Evolutionary conservation across 2,797 vertebrate species (phyloP), one percentile per base, ranked within the genome.

Genomic region (Chrosomus eos): DNA sequence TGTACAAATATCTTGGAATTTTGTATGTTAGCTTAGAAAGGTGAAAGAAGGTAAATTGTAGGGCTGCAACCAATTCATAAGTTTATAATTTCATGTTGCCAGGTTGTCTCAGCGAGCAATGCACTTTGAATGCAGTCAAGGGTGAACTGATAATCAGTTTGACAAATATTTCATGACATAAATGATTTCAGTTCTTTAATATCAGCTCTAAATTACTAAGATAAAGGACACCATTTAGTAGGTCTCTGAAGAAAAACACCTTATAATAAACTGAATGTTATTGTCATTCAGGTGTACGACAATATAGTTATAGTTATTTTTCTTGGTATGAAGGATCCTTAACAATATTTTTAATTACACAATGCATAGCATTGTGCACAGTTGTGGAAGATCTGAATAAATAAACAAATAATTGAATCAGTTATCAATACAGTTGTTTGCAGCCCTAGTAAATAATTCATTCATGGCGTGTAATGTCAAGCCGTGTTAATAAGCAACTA

Each of bases 401-500:
- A 18, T 16, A 0, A 53, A 51, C 19, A 31, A 51, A n/a, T 11
- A 2, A 51, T 11, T 1, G 1, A 74, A 53, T 74, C 28, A 8
- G 5, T 36, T 55, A 74, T 53, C 28, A 74, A 33, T 33, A 53
- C 45, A 53, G 18, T 13, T 62, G 71, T 53, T 28, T 28, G 16
- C 38, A 48, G 43, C 62, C 13, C 43, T 67, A 48, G 28, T 80
- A 31, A 80, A 67, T n/a, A 33, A 51, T 77, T 83, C 4, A 33
- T 33, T 55, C 33, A 68, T 33, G 62, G 48, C 18, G 33, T 60
- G 74, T 26, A 58, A 70, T 60, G 62, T 77, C 33, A 70, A 33
- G 74, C 62, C 3, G 13, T 68, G 64, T 78, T 78, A 84, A 78
- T 84, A 43, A 77, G 48, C 62, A 67, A 58, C 74, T 70, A 78